These are phyloP conservation scores for Anabas testudineus DNA, from an alignment of 2,797 vertebrate genomes.

Conservation along the genomic window DNA sequence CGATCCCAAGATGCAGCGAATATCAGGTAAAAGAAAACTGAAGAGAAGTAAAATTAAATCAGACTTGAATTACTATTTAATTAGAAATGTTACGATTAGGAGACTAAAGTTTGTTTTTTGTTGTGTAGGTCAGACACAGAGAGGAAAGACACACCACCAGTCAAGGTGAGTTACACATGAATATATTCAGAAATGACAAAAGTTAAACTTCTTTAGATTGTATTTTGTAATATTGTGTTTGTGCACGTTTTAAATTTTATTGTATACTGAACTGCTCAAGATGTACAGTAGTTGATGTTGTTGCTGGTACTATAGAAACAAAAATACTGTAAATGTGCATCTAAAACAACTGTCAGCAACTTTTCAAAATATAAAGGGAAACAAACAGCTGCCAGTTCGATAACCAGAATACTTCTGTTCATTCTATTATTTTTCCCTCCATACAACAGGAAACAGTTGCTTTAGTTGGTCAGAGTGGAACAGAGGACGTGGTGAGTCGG, in stretches of 20 bases:
- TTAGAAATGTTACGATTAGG: neutral
- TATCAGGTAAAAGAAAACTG: conserved; percentile 75
- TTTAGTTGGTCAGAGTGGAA: conserved; percentile 61
- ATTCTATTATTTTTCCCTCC: neutral
- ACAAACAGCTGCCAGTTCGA: too few species aligned
- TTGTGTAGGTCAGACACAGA: conserved; percentile 77
- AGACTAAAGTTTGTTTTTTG: conserved; percentile 1
- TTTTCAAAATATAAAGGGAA: too few species aligned
- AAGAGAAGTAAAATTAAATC: neutral
- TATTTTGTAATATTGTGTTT: neutral
- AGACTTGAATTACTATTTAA: neutral
- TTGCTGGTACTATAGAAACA: neutral
- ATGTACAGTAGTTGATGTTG: too few species aligned
- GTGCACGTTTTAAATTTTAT: neutral
- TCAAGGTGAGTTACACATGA: conserved; percentile 71
- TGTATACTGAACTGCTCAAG: neutral
- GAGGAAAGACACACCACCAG: conserved; percentile 53
- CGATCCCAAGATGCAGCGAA: conserved; percentile 74
- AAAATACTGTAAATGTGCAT: neutral
- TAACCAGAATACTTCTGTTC: neutral
- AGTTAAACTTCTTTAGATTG: neutral
- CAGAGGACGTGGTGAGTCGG: conserved; percentile 63
- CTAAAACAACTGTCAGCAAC: neutral
- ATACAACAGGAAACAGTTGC: conserved; percentile 66
- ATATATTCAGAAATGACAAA: too few species aligned